phyloP scores from a whole-genome alignment of 2,888 invertebrate genomes.

The Conus canariensis region DNA sequence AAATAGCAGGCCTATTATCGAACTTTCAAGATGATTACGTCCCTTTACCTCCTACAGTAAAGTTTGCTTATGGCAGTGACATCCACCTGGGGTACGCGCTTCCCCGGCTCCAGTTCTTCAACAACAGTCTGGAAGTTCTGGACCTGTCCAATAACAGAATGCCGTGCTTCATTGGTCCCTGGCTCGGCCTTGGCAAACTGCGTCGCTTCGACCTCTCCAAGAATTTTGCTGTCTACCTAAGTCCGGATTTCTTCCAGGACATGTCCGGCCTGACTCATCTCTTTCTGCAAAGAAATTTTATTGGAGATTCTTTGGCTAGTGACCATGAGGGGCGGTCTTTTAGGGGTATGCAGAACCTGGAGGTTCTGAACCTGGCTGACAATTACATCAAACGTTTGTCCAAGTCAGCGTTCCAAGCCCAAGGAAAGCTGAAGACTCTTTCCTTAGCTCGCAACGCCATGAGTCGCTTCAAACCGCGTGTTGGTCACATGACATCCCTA shows the following conservation, averaged over 20 bases:
- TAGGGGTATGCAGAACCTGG: background rate
- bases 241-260: slow-evolving; percentile 23
- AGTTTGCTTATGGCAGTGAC: background rate
- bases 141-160: slow-evolving; percentile 21
- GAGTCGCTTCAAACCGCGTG: background rate
- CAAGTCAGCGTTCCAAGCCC: background rate
- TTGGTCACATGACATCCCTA: slow-evolving; percentile 33
- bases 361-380: slow-evolving; percentile 16
- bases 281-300: slow-evolving; percentile 34
- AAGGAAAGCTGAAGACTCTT: background rate
- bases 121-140: slow-evolving; percentile 10
- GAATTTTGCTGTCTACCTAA: slow-evolving; percentile 23
- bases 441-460: slow-evolving; percentile 21
- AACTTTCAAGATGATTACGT: background rate
- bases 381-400: slow-evolving; percentile 17
- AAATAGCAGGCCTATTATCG: background rate
- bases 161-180: slow-evolving; percentile 31
- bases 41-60: slow-evolving; percentile 1
- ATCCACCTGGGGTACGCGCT: background rate
- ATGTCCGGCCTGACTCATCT: slow-evolving; percentile 38
- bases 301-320: slow-evolving; percentile 22
- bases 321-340: slow-evolving; percentile 22
- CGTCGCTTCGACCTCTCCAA: slow-evolving; percentile 28
- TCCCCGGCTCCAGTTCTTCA: slow-evolving; percentile 7
- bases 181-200: slow-evolving; percentile 21